These are phyloP conservation scores for Tetrao urogallus DNA, from an alignment of 2,113 vertebrate species.

Conservation along the genomic window DNA sequence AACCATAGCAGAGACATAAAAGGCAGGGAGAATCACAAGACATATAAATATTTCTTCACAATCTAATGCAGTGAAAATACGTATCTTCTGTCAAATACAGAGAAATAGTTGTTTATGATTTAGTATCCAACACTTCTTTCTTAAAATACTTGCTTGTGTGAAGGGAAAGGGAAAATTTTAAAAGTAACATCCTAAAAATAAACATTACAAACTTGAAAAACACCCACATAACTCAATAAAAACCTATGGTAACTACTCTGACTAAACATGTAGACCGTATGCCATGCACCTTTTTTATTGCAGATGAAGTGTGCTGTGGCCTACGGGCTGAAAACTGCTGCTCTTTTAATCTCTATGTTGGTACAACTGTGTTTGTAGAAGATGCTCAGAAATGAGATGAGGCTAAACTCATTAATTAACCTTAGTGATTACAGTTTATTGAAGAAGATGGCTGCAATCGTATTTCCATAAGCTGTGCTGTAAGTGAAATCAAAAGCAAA, in stretches of 20 bases:
- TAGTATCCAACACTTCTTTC: background rate
- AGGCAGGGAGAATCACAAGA: background rate
- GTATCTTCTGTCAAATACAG: background rate
- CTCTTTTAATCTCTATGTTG: background rate
- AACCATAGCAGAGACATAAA: background rate
- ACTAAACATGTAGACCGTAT: background rate
- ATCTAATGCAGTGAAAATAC: background rate
- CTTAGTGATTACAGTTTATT: background rate
- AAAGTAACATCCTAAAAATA: background rate
- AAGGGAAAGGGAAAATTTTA: background rate
- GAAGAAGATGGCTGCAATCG: background rate
- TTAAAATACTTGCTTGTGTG: background rate
- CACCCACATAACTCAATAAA: background rate
- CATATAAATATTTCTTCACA: background rate
- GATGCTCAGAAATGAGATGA: background rate
- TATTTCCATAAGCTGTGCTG: background rate
- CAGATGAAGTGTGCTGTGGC: background rate
- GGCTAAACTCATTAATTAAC: slow-evolving; percentile 21
- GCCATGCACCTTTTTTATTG: background rate
- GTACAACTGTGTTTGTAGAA: background rate
- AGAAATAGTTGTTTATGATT: background rate
- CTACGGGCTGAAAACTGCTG: background rate
- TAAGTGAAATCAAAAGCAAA: background rate
- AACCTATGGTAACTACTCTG: background rate
- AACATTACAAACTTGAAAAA: background rate